Evolutionary conservation across 2,797 vertebrate genomes (phyloP), one percentile per base, ranked within the genome.

Genomic region (Gephyroberyx darwinii): DNA sequence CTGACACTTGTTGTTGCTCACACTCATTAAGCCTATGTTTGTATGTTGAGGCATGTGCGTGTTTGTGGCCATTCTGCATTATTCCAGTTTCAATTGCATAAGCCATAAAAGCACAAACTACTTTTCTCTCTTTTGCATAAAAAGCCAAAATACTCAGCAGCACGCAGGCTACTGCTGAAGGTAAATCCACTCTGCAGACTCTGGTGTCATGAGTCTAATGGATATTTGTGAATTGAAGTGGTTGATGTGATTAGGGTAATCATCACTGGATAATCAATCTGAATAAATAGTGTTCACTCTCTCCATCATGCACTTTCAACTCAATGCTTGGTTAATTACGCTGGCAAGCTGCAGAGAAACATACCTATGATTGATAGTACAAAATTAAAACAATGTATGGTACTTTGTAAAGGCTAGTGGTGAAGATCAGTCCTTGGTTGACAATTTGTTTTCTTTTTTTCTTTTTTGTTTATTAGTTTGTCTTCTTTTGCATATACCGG

Each of bases 291-390:
- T 14, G 16, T 26, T 79, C 47, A 14, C 74, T 57, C 69, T 86
- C 84, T 77, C 50, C 39, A 39, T 63, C 12, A 8, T 59, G 68
- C 69, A 57, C 69, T 65, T 57, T 65, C 72, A 82, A 82, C 45
- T 41, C 65, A 82, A 78, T 72, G 68, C 75, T 60, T 48, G 59
- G 50, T 54, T 83, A 64, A 81, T 85, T 55, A 43, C 74, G 79
- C 84, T 87, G 89, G 85, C 74, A 91, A 87, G 86, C 86, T 89
- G 66, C 81, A 91, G 62, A 87, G 67, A 65, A 88, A 82, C 71
- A 86, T 86, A 26, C 26, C 26, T 26, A 19, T 31, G 16, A 56
- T 33, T 17, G 8, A 31, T 56, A n/a, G n/a, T 19, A 59, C 17
- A 39, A 33, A 19, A n/a, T 20, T n/a, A 19, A 35, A 26, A 26